Conservation (phyloP, 2,113 vertebrate genomes). For the Sclerurus mexicanus region DNA sequence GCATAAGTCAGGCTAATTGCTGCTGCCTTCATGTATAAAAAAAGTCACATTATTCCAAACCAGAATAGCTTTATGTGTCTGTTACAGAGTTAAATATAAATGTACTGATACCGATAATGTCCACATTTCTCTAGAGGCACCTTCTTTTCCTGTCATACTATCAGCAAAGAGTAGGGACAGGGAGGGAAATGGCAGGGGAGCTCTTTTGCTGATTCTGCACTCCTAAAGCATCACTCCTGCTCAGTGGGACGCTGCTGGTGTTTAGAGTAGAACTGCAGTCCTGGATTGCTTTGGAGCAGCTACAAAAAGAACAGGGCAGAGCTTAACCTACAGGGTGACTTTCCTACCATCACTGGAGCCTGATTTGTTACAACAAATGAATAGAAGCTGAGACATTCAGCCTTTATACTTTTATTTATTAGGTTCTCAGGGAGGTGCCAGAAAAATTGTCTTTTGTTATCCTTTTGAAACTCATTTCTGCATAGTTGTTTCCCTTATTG, state of each 20-base stretch:
- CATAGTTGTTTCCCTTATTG: not conserved
- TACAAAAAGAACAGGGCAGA: constrained; percentile 23
- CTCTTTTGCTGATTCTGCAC: constrained; percentile 11
- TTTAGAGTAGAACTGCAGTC: not conserved
- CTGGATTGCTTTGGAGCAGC: constrained; percentile 22
- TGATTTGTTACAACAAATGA: constrained; percentile 12
- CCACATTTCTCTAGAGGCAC: not conserved
- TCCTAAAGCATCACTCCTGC: not conserved
- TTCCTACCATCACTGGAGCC: not conserved
- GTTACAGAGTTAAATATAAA: not conserved
- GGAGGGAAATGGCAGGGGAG: not conserved
- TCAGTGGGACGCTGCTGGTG: not conserved
- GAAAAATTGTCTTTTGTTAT: not conserved
- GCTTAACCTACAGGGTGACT: constrained; percentile 4
- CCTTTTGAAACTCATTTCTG: not conserved
- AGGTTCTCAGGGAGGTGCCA: not conserved
- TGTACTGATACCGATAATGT: not conserved
- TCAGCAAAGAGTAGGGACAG: not conserved
- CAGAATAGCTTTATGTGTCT: not conserved
- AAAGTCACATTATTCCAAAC: not conserved
- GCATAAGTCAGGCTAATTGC: not conserved
- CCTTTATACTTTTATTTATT: constrained; percentile 11
- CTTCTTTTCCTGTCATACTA: not conserved
- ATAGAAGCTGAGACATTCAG: not conserved
- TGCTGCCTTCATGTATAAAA: not conserved